Evolutionary conservation across 2,113 vertebrate genomes (phyloP).

Genomic region (Trichechus manatus): DNA sequence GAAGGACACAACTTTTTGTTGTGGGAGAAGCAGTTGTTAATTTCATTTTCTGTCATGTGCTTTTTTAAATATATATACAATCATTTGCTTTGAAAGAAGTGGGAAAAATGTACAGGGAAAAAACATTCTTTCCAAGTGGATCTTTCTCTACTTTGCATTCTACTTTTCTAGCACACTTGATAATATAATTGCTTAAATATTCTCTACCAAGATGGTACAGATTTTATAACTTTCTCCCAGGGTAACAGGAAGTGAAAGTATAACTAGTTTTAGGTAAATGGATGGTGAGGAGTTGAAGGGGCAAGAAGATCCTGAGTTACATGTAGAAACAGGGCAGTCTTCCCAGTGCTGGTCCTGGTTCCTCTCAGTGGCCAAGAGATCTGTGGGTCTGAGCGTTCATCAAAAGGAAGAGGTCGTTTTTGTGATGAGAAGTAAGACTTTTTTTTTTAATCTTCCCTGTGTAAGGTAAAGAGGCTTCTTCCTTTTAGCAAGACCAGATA

Average conservation of each 20-base stretch:
- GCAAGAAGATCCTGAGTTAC: background rate
- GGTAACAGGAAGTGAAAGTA: background rate
- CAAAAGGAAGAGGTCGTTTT: background rate
- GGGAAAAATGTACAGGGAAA: background rate
- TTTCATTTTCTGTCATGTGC: background rate
- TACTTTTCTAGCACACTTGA: background rate
- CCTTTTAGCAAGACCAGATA: background rate
- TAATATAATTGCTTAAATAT: background rate
- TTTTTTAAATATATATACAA: background rate
- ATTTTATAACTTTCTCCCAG: background rate
- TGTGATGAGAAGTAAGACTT: background rate
- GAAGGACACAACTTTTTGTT: background rate
- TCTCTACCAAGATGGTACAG: background rate
- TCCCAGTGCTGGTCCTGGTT: background rate
- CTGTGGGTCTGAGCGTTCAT: background rate
- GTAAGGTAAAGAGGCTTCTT: background rate
- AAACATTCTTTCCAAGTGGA: background rate
- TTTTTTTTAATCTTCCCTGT: background rate
- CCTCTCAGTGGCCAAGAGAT: background rate
- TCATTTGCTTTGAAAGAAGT: background rate
- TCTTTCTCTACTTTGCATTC: background rate
- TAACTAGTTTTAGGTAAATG: background rate
- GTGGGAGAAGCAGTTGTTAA: background rate
- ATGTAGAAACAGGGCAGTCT: background rate
- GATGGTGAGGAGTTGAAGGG: background rate